Evolutionary conservation across 2,113 vertebrate species (phyloP).

Genomic region (Nothoprocta perdicaria): DNA sequence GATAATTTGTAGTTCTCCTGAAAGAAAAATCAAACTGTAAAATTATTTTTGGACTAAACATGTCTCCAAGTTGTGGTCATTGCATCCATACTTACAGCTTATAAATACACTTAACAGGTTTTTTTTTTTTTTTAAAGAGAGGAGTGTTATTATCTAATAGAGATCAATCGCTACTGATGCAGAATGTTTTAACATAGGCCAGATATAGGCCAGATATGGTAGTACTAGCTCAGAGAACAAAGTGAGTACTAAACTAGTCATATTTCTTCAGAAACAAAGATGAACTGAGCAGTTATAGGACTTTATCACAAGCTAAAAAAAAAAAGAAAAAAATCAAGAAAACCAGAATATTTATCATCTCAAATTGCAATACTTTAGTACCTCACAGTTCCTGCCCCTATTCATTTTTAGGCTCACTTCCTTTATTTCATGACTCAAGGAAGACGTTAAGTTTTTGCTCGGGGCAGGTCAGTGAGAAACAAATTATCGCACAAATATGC

Average conservation of each 20-base stretch:
- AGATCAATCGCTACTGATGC: background rate
- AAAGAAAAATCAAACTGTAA: background rate
- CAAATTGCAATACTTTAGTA: background rate
- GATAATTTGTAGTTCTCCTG: background rate
- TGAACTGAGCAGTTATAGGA: background rate
- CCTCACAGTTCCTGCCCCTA: background rate
- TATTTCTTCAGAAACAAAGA: background rate
- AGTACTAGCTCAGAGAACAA: background rate
- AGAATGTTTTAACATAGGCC: background rate
- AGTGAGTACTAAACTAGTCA: background rate
- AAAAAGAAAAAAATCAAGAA: accelerated
- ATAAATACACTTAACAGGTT: background rate
- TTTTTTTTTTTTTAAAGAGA: background rate
- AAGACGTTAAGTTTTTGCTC: background rate
- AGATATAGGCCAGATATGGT: background rate
- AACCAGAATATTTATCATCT: background rate
- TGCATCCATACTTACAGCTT: background rate
- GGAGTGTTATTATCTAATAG: background rate
- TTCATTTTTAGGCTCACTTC: background rate
- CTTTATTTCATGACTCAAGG: background rate
- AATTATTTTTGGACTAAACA: background rate
- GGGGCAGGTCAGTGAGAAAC: background rate
- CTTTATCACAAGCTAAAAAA: background rate
- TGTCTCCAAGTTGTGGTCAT: background rate
- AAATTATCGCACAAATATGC: background rate